Base-by-base conservation (phyloP, 2,888 invertebrate species). In the Polylopha cassiicola region DNA sequence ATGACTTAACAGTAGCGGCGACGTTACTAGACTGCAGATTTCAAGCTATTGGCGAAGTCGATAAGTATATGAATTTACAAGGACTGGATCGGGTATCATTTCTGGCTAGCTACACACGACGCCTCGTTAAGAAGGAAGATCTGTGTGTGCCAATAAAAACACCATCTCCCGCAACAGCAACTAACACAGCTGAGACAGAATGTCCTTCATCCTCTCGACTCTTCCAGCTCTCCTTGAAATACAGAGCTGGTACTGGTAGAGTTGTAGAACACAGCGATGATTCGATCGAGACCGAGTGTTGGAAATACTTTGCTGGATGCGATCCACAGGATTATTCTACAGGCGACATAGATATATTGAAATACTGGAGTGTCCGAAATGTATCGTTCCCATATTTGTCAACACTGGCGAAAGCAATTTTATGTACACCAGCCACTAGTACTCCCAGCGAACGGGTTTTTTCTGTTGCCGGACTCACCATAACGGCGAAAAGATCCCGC, bases 361-460 rank as follows among this genome's bases (percentile, higher is more conserved):
- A 10, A 1, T 43, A 29, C 17, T 43, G 43, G 43, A 23, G 11
- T 4, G 29, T 20, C 1, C 33, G 20, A 14, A 43, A 30, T 14
- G 23, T 5, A 13, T 2, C 9, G 3, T 30, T 27, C n/a, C 45
- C 45, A 6, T 18, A 13, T 7, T 15, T 42, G 4, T 11, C 37
- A 6, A 27, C 22, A 15, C 15, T 43, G 7, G 45, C 48, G 0
- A 14, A 26, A 11, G 16, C 37, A n/a, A 1, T 46, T 2, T 17
- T 46, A 15, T 36, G 29, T 4, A 34, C 29, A 7, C 51, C 51
- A 15, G 47, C 47, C 7, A 51, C 47, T 4, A 49, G 41, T 10
- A 49, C 34, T 2, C 45, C 51, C 7, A 46, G 49, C 27, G 44
- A 51, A 20, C 37, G 47, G 18, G 39, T 45, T 1, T 47, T 48